Evolutionary conservation across 2,888 invertebrate genomes (phyloP), one percentile per base, ranked within the genome.

Genomic region (Pristionchus entomophagus): DNA sequence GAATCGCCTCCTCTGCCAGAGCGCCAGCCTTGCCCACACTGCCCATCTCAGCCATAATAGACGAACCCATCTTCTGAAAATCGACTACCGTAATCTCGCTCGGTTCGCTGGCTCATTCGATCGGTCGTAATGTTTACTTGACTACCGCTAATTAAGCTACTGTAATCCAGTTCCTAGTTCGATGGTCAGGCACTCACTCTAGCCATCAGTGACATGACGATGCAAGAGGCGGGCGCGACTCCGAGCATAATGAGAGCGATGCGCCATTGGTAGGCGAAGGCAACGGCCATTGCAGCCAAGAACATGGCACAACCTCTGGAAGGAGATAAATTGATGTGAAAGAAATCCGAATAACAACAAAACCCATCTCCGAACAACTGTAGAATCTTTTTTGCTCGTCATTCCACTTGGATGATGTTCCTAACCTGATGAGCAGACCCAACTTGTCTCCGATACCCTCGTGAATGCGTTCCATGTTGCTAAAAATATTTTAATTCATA

Each of bases 381-480:
- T 56, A 22, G n/a, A 56, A 5, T 8, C 10, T 45, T 45, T 45
- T 14, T 45, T 45, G 29, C 8, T 59, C 45, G 45, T 10, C n/a
- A n/a, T n/a, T n/a, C n/a, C n/a, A n/a, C n/a, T n/a, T n/a, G n/a
- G n/a, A n/a, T n/a, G 45, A 45, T 45, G 45, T 35, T 35, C 69
- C 26, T 22, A 19, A 56, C 38, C 91, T 86, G 80, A 91, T 87
- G 29, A 91, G 89, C n/a, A 91, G 88, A 35, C 91, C 91, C 19
- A 91, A 88, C 82, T 91, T 91, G 83, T 91, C 91, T 41, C 91
- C 91, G 85, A 91, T 89, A 35, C 91, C 91, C 83, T 91, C 91
- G 83, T 89, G 89, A 85, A 90, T 90, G 35, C 90, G 87, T 62
- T 90, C 90, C 86, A 90, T 88, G 86, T 89, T 88, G 56, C 89